phyloP scores from a whole-genome alignment of 2,888 invertebrate genomes.

The Epiblema foenella region DNA sequence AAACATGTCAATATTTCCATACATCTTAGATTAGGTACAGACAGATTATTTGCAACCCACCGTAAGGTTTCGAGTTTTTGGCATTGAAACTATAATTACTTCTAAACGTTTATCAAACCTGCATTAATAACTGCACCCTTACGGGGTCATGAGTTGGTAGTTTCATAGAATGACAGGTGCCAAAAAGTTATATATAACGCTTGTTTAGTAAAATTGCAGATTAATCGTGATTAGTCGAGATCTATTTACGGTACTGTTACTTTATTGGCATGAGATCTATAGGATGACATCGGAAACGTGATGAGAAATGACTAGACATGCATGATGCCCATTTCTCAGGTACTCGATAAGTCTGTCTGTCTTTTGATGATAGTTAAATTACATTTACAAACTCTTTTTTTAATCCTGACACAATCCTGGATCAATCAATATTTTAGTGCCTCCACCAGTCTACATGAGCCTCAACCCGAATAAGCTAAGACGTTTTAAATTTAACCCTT shows the following conservation, averaged over 20 bases:
- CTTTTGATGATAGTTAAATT: too few relatives aligned
- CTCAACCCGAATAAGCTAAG: conserved; percentile 12
- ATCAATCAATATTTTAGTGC: neutral
- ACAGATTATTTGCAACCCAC: too few relatives aligned
- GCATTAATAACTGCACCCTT: too few relatives aligned
- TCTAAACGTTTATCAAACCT: too few relatives aligned
- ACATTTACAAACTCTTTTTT: too few relatives aligned
- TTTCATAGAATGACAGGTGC: neutral
- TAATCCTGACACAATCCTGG: neutral
- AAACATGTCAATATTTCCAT: too few relatives aligned
- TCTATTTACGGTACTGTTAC: neutral
- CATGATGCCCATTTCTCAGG: neutral
- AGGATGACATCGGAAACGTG: too few relatives aligned
- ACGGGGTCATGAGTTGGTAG: too few relatives aligned
- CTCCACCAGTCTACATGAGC: neutral
- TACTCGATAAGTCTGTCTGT: neutral
- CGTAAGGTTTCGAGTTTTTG: too few relatives aligned
- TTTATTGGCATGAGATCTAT: neutral
- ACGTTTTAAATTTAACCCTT: conserved; percentile 31
- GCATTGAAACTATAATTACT: too few relatives aligned
- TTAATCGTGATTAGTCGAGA: neutral
- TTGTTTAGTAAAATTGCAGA: neutral
- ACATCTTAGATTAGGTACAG: too few relatives aligned
- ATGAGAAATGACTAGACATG: too few relatives aligned
- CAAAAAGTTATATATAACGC: neutral